Base-by-base conservation (phyloP, 2,113 vertebrate species). In the Mesoclemmys tuberculata region DNA sequence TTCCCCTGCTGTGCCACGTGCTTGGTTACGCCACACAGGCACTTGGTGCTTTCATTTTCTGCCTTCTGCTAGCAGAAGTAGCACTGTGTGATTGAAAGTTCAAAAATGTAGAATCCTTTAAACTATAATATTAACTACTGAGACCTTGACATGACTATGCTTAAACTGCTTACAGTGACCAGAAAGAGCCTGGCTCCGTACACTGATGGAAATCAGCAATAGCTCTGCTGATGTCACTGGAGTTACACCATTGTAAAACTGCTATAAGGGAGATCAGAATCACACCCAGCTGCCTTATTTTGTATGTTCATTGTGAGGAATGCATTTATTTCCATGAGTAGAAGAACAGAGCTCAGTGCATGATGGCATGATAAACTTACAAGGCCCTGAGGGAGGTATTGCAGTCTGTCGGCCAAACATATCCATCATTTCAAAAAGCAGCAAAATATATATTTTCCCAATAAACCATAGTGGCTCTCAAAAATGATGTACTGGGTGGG, bases 1-100 rank as follows among this genome's bases (percentile, higher is more conserved):
- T 89, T 61, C 92, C 78, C 93, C 93, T 94, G 95, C 96, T 95
- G 96, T 56, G 91, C 86, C 82, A 85, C 92, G 95, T 95, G 93
- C 92, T 94, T 93, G 61, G 97, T 58, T 95, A 96, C 78, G 0
- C 90, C 75, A 41, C 78, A 80, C 38, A 49, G 93, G 87, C 27
- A 38, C 44, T 27, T 44, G 54, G 82, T 78, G 87, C 95, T 94
- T 95, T 96, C 91, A 89, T 95, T 96, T 93, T 90, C 90, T 88
- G 51, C 89, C 93, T 89, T 92, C 38, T 35, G 77, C 68, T 90
- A 94, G 91, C 86, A 93, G 90, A 80, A 96, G 77, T 91, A 94
- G 16, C 19, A 21, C 64, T 38, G 88, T 80, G 49, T 52, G 88
- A 85, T 74, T 41, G 31, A 41, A 90, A 96, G 87, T 94, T 93